Percentiles rank a stretch among this genome's conserved stretches.
Evolutionary conservation across 2,113 vertebrate genomes (phyloP).

Genomic region (Geothlypis trichas): DNA sequence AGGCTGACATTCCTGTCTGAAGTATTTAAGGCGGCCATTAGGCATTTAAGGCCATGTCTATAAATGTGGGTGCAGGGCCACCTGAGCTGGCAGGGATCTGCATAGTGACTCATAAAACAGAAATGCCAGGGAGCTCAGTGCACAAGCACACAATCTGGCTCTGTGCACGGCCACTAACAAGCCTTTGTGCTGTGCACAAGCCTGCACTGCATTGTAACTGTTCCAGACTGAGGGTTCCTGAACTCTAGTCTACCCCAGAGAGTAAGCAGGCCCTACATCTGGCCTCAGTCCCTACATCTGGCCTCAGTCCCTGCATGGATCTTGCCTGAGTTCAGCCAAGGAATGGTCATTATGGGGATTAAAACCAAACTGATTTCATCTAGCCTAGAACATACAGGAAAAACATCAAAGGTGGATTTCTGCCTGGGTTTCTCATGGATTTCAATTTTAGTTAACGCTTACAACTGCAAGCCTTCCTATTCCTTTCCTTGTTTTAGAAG

Average conservation of each 20-base stretch:
- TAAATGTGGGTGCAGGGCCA: background rate
- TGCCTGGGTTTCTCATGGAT: background rate
- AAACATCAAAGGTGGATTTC: conserved; percentile 30
- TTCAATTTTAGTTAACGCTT: background rate
- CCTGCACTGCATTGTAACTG: background rate
- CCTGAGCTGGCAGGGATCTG: background rate
- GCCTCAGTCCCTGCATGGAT: background rate
- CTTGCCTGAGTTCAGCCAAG: conserved; percentile 8
- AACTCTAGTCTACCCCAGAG: background rate
- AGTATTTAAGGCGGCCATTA: background rate
- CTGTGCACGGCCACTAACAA: background rate
- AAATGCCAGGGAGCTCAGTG: background rate
- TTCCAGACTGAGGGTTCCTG: background rate
- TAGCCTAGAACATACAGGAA: conserved; percentile 14
- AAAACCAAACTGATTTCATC: conserved; percentile 46
- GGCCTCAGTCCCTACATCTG: background rate
- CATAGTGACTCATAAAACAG: background rate
- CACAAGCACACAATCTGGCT: background rate
- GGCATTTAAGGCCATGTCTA: background rate
- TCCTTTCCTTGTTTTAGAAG: background rate
- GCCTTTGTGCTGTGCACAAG: background rate
- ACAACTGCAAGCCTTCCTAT: background rate
- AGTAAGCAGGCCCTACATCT: background rate
- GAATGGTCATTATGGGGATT: conserved; percentile 11
- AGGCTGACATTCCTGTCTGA: background rate